These are phyloP conservation scores for Neomorphus geoffroyi DNA, from an alignment of 2,797 vertebrate species.

Conservation along the genomic window DNA sequence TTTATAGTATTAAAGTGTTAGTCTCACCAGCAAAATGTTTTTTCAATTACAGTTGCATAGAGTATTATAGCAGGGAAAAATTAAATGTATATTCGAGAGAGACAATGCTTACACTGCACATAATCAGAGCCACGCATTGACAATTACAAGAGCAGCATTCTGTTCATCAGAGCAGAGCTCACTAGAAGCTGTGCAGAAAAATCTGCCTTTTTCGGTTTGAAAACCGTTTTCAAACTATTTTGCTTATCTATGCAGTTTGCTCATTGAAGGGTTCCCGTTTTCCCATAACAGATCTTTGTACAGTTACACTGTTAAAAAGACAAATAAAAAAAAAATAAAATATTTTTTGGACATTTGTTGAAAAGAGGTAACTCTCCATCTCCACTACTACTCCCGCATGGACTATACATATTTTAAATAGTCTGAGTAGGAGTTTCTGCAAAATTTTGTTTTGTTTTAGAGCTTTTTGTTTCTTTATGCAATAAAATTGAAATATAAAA, in stretches of 20 bases:
- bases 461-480: neutral
- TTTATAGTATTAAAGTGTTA: neutral
- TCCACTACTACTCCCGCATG: neutral
- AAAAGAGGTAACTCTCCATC: neutral
- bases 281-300: neutral
- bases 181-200: neutral
- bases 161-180: neutral
- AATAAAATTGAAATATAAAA: neutral
- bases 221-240: neutral
- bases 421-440: neutral
- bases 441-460: neutral
- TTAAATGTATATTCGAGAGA: neutral
- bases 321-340: accelerated
- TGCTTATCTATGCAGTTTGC: neutral
- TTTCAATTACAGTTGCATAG: neutral
- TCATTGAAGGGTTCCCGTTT: neutral
- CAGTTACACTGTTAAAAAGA: neutral
- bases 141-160: neutral
- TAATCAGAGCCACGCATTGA: neutral
- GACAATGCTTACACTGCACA: neutral
- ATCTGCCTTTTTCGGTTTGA: neutral
- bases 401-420: neutral
- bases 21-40: neutral
- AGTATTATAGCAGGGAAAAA: neutral
- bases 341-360: neutral